Conservation (phyloP, 1,140 invertebrate species). For the Pseudomyrmex sp. region DNA sequence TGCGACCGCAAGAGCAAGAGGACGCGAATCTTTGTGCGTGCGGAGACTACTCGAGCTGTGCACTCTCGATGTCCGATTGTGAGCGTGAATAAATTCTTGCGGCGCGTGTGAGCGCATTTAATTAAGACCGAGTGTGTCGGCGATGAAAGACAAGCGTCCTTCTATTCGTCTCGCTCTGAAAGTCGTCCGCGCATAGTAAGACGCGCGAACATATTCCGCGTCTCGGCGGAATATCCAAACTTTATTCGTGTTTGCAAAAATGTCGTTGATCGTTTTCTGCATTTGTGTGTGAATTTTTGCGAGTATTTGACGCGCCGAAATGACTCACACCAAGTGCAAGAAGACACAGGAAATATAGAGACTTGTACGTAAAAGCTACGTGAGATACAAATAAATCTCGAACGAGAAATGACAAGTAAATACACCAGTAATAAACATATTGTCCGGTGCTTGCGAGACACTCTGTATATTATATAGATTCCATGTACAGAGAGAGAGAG, state of each 20-base stretch:
- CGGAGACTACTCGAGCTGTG: slow-evolving; percentile 3
- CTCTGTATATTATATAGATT: slow-evolving; percentile 35
- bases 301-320: too few relatives aligned
- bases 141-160: slow-evolving; percentile 21
- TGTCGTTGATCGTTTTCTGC: too few relatives aligned
- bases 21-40: not conserved
- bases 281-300: too few relatives aligned
- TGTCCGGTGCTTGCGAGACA: not conserved
- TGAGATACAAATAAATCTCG: too few relatives aligned
- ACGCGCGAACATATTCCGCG: not conserved
- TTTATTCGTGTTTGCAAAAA: too few relatives aligned
- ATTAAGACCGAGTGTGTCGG: slow-evolving; percentile 33
- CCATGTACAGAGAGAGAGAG: slow-evolving; percentile 15
- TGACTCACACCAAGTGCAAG: too few relatives aligned
- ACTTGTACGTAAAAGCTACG: too few relatives aligned
- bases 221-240: too few relatives aligned
- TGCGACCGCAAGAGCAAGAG: not conserved
- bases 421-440: too few relatives aligned
- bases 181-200: not conserved
- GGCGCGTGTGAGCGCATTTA: slow-evolving; percentile 53
- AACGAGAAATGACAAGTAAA: too few relatives aligned
- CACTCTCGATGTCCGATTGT: slow-evolving; percentile 26
- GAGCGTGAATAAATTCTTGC: slow-evolving; percentile 47
- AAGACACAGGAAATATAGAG: too few relatives aligned
- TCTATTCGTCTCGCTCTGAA: not conserved